phyloP scores from a whole-genome alignment of 1,140 invertebrate species.

The Monomorium pharaonis region DNA sequence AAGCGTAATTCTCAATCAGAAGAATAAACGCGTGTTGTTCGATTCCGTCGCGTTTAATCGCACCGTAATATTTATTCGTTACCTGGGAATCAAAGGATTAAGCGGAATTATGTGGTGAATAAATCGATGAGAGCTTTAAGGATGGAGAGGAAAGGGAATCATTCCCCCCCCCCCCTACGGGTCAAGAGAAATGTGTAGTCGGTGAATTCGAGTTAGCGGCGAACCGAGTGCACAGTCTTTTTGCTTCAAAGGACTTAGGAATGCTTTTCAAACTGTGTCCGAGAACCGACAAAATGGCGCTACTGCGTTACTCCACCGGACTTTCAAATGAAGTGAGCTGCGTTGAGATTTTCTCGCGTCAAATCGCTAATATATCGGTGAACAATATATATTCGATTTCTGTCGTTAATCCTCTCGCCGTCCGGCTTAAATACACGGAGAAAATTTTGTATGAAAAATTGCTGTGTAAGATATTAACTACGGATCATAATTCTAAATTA shows the following conservation, averaged over 20 bases:
- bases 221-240: slow-evolving; percentile 38
- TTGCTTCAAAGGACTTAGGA: slow-evolving; percentile 37
- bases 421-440: neutral
- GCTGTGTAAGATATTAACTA: too few relatives aligned
- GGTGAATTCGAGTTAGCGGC: slow-evolving; percentile 47
- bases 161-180: too few relatives aligned
- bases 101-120: slow-evolving; percentile 50
- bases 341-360: slow-evolving; percentile 7
- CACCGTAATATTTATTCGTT: slow-evolving; percentile 63
- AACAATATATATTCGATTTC: too few relatives aligned
- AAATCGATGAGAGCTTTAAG: slow-evolving; percentile 59
- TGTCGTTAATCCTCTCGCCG: neutral
- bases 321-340: slow-evolving; percentile 18
- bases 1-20: neutral
- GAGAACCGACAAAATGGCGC: neutral
- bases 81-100: slow-evolving; percentile 47
- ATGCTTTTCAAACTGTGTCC: slow-evolving; percentile 38
- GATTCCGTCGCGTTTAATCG: slow-evolving; percentile 53
- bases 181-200: slow-evolving; percentile 5
- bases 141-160: neutral
- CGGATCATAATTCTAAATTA: too few relatives aligned
- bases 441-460: too few relatives aligned
- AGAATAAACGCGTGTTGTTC: neutral
- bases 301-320: neutral
- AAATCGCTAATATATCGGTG: neutral